Conservation (phyloP, 2,888 invertebrate species). For the Polydesmus complanatus region DNA sequence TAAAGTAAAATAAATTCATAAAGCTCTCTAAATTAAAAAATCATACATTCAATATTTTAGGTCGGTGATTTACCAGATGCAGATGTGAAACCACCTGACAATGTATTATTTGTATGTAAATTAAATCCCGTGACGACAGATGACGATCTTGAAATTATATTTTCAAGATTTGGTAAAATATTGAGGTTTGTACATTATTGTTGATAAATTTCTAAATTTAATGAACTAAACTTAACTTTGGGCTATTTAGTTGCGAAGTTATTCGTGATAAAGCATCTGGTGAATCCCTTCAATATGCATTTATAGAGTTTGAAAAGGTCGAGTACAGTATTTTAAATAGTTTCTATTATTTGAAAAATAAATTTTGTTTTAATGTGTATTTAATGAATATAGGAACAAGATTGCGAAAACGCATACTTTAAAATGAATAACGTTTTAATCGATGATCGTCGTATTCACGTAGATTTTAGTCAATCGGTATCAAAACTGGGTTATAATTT, state of each 20-base stretch:
- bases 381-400: conserved; percentile 29
- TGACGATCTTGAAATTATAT: conserved; percentile 94
- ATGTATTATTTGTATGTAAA: conserved; percentile 97
- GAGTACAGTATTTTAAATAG: background rate
- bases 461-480: conserved; percentile 98
- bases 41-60: conserved; percentile 21
- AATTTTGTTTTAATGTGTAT: background rate
- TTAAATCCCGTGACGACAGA: conserved; percentile 95
- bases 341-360: background rate
- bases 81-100: conserved; percentile 95
- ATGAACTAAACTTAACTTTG: no score
- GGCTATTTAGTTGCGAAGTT: conserved; percentile 88
- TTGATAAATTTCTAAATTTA: no score
- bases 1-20: conserved; percentile 21
- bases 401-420: conserved; percentile 93
- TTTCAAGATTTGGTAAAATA: conserved; percentile 88
- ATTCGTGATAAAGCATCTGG: conserved; percentile 83
- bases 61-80: conserved; percentile 93
- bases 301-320: conserved; percentile 84
- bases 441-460: conserved; percentile 95
- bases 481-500: conserved; percentile 84
- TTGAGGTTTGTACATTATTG: conserved; percentile 43
- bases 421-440: conserved; percentile 99
- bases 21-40: background rate
- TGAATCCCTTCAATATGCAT: conserved; percentile 96